Conservation (phyloP, 2,888 invertebrate genomes). For the Ophion slaviceki region DNA sequence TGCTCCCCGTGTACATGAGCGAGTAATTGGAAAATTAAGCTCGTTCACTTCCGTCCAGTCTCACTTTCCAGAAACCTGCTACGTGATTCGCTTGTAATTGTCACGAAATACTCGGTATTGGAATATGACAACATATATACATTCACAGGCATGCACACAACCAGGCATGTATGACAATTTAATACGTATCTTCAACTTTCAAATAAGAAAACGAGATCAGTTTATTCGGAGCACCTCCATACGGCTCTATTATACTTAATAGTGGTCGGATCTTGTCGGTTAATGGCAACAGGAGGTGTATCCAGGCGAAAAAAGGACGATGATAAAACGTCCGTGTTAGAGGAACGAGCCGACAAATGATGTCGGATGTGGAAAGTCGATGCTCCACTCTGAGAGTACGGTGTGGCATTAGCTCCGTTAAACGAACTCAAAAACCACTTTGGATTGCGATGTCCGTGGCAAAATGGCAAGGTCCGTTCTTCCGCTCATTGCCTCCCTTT, state of each 20-base stretch:
- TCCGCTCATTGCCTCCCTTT: conserved; percentile 47
- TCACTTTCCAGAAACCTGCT: neutral
- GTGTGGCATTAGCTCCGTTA: conserved; percentile 58
- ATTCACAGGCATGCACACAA: too few species aligned
- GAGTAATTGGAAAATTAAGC: conserved; percentile 7
- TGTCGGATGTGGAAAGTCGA: conserved; percentile 33
- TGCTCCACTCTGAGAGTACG: conserved; percentile 19
- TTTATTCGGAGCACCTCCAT: conserved; percentile 11
- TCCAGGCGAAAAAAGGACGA: neutral
- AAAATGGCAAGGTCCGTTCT: conserved; percentile 34
- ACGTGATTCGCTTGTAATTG: conserved; percentile 4
- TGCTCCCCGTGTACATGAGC: neutral
- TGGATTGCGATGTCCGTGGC: conserved; percentile 12
- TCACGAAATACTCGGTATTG: conserved; percentile 3
- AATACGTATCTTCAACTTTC: conserved; percentile 11
- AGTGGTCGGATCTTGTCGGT: conserved; percentile 10
- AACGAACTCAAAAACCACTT: conserved; percentile 60
- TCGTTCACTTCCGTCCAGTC: neutral
- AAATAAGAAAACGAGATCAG: conserved; percentile 6
- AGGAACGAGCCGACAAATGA: conserved; percentile 3
- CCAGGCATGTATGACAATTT: neutral
- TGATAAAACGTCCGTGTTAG: neutral
- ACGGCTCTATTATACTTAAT: conserved; percentile 11
- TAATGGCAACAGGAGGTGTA: neutral
- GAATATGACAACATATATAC: neutral